phyloP scores from a whole-genome alignment of 2,888 invertebrate genomes.

The Orthonychiurus folsomi region DNA sequence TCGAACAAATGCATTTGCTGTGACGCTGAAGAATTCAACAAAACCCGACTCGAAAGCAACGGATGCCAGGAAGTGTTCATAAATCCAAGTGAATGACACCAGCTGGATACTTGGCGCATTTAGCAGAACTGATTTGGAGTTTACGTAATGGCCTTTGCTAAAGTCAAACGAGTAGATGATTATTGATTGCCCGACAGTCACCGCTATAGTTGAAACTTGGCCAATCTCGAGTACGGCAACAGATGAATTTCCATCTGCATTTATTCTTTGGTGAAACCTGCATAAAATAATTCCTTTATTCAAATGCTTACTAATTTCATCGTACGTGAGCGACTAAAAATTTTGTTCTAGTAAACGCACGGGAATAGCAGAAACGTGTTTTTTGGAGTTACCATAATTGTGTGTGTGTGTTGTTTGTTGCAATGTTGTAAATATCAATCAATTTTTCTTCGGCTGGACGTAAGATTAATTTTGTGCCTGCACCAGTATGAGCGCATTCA shows the following conservation, averaged over 20 bases:
- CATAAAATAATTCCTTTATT: not conserved
- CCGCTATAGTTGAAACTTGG: slow-evolving; percentile 20
- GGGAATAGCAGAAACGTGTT: slow-evolving; percentile 19
- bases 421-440: slow-evolving; percentile 28
- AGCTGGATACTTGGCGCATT: slow-evolving; percentile 14
- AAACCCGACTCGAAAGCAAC: slow-evolving; percentile 8
- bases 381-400: slow-evolving; percentile 26
- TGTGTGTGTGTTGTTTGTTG: slow-evolving; percentile 5
- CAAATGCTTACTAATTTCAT: not conserved
- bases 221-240: slow-evolving; percentile 24
- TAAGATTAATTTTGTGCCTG: slow-evolving; percentile 20
- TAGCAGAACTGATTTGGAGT: slow-evolving; percentile 11
- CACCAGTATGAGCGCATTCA: slow-evolving; percentile 13
- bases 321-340: not conserved
- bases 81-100: slow-evolving; percentile 25
- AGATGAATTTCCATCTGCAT: slow-evolving; percentile 2
- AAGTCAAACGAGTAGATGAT: slow-evolving; percentile 20
- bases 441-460: slow-evolving; percentile 14
- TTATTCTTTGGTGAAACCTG: slow-evolving; percentile 18
- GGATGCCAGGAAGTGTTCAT: slow-evolving; percentile 26
- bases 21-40: slow-evolving; percentile 23
- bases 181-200: slow-evolving; percentile 13
- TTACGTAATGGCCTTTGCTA: slow-evolving; percentile 12
- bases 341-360: slow-evolving; percentile 16
- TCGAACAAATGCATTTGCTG: slow-evolving; percentile 20